Percentiles rank a stretch among this genome's conserved stretches.
Conservation (phyloP, 2,113 vertebrate genomes). For the Morone chrysops region DNA sequence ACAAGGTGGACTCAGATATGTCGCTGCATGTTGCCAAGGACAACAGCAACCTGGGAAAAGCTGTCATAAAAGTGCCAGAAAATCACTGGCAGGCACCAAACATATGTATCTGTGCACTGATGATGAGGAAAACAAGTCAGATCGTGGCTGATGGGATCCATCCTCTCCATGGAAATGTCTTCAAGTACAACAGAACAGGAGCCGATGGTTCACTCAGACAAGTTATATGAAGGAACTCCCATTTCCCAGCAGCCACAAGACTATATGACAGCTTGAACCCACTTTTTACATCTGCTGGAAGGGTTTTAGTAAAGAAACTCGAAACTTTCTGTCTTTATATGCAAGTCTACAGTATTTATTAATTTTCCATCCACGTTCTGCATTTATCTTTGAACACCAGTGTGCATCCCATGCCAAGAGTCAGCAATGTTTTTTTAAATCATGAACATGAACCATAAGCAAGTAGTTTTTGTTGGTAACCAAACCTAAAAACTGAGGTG, state of each 20-base stretch:
- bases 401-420: no score
- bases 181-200: neutral
- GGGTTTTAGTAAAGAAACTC: slow-evolving; percentile 5
- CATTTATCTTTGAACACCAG: no score
- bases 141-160: slow-evolving; percentile 39
- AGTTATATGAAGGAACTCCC: slow-evolving; percentile 10
- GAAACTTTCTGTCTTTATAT: neutral
- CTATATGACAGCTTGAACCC: slow-evolving; percentile 34
- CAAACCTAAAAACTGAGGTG: no score
- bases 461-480: no score
- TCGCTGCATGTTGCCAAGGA: slow-evolving; percentile 50
- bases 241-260: slow-evolving; percentile 24
- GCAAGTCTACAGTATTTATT: no score
- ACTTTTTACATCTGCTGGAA: slow-evolving; percentile 9
- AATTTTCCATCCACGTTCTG: no score
- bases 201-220: slow-evolving; percentile 25
- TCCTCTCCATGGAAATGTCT: slow-evolving; percentile 44
- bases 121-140: slow-evolving; percentile 48
- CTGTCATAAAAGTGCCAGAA: slow-evolving; percentile 53
- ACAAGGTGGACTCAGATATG: slow-evolving; percentile 43
- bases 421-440: no score
- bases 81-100: slow-evolving; percentile 32
- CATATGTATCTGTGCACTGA: slow-evolving; percentile 30
- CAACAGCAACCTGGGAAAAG: slow-evolving; percentile 39
- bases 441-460: no score